A percentile compares a stretch with the other conserved stretches of the same genome.
These are phyloP conservation scores for Rugalucina vietnamica DNA, from an alignment of 2,888 invertebrate species.

Conservation along the genomic window DNA sequence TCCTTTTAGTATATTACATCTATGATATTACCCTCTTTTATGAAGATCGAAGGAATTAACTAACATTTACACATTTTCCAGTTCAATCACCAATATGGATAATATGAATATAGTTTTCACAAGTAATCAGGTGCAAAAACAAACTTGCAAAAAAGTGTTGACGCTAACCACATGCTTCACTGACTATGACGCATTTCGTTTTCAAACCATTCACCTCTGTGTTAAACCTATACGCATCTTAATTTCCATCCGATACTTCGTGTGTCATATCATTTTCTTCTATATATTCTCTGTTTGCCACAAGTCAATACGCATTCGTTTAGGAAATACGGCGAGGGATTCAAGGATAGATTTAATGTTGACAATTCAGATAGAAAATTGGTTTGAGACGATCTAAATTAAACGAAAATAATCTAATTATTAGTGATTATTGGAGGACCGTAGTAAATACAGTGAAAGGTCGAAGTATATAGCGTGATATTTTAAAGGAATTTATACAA, in stretches of 20 bases:
- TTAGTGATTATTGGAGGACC: too few species aligned
- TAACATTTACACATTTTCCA: too few species aligned
- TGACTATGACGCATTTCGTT: slow-evolving; percentile 2
- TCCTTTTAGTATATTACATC: too few species aligned
- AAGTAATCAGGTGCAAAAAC: not conserved
- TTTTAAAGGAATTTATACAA: too few species aligned
- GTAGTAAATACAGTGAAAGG: not conserved
- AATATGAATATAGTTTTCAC: too few species aligned
- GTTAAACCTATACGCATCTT: not conserved
- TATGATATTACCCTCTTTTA: too few species aligned
- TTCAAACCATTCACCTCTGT: not conserved
- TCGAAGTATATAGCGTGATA: too few species aligned
- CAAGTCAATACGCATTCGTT: slow-evolving; percentile 2
- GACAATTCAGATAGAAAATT: not conserved
- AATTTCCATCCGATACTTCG: not conserved
- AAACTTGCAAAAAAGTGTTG: not conserved
- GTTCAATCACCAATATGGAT: too few species aligned
- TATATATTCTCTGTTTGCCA: not conserved
- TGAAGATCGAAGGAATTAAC: too few species aligned
- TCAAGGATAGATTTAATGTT: too few species aligned
- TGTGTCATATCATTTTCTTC: not conserved
- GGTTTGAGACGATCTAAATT: not conserved
- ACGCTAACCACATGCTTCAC: not conserved
- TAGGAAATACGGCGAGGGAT: not conserved
- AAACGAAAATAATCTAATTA: not conserved